phyloP scores from a whole-genome alignment of 2,797 vertebrate genomes.

The Hozukius guyotensis region DNA sequence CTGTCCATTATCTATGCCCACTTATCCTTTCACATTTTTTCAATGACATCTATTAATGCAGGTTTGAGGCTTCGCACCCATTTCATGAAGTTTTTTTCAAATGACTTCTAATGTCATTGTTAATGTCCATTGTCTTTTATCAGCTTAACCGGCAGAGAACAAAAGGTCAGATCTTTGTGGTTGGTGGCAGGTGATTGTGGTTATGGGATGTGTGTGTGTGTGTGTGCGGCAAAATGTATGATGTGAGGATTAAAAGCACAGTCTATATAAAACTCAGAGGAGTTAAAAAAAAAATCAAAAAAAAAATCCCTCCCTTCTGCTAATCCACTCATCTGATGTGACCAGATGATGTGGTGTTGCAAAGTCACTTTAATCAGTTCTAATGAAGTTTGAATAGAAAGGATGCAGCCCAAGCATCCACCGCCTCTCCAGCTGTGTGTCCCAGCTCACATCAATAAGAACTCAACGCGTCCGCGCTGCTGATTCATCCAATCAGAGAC shows the following conservation, averaged over 20 bases:
- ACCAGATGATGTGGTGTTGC: slow-evolving; percentile 72
- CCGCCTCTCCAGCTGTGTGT: slow-evolving; percentile 72
- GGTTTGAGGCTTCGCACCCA: not conserved
- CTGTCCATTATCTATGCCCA: not conserved
- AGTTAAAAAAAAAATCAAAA: slow-evolving; percentile 49
- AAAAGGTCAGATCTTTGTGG: slow-evolving; percentile 55
- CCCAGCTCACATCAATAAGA: slow-evolving; percentile 50
- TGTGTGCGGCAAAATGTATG: slow-evolving; percentile 16
- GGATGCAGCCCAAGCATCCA: slow-evolving; percentile 43
- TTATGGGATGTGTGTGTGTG: slow-evolving; percentile 1
- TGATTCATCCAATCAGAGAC: slow-evolving; percentile 57
- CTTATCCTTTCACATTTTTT: not conserved
- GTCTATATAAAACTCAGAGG: slow-evolving; percentile 32
- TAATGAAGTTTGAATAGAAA: slow-evolving; percentile 75
- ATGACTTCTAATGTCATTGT: slow-evolving; percentile 28
- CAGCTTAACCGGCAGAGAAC: slow-evolving; percentile 47
- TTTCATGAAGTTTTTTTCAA: slow-evolving; percentile 9
- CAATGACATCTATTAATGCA: not conserved
- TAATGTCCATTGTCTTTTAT: slow-evolving; percentile 40
- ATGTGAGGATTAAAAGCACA: slow-evolving; percentile 62
- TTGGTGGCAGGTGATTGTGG: slow-evolving; percentile 5
- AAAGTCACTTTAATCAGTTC: slow-evolving; percentile 83
- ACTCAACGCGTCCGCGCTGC: slow-evolving; percentile 20
- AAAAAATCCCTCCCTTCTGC: slow-evolving; percentile 42
- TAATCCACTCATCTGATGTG: slow-evolving; percentile 72